Evolutionary conservation across 2,888 invertebrate species (phyloP).

Genomic region (Tethea ocularis): DNA sequence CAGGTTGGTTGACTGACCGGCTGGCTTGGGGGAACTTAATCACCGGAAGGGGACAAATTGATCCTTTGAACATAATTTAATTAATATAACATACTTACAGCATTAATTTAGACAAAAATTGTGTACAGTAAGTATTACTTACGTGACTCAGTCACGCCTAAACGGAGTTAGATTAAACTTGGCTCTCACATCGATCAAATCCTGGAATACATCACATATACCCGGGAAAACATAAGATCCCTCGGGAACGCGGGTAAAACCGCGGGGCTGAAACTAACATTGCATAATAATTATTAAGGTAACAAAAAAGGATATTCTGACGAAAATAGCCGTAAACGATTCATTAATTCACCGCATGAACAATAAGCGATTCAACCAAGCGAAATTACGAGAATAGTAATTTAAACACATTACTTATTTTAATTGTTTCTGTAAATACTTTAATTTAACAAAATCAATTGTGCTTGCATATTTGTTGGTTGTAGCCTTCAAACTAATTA

Average conservation of each 20-base stretch:
- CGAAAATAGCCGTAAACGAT: neutral
- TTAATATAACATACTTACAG: neutral
- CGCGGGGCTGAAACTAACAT: no score
- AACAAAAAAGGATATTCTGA: no score
- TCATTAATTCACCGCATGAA: neutral
- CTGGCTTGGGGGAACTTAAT: neutral
- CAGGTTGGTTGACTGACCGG: neutral
- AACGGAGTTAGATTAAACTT: no score
- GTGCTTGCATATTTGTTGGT: neutral
- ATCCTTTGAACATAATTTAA: neutral
- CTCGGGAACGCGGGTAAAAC: no score
- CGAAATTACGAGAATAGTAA: neutral
- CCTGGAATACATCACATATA: no score
- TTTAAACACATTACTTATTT: neutral
- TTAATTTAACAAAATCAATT: neutral
- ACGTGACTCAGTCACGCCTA: no score
- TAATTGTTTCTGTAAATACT: neutral
- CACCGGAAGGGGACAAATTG: neutral
- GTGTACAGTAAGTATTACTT: no score
- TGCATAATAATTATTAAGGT: no score
- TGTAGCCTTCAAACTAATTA: conserved; percentile 4
- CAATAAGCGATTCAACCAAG: neutral
- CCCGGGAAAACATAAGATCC: no score
- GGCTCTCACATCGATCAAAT: no score
- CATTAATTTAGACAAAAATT: neutral